Conservation (phyloP, 1,140 invertebrate species). For the Solenopsis fugax region DNA sequence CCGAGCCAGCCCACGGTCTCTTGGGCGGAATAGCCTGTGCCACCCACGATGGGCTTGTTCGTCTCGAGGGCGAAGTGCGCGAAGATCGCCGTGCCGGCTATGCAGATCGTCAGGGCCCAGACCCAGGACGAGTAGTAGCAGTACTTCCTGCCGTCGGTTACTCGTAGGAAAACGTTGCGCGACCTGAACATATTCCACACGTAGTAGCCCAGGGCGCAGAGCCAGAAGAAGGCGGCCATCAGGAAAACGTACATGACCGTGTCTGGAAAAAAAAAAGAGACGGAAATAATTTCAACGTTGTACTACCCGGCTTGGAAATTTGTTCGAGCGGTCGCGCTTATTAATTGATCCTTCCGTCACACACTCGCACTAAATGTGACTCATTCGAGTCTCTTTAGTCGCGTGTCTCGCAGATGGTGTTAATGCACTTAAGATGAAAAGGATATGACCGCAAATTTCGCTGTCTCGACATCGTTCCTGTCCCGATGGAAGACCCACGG, state of each 20-base stretch:
- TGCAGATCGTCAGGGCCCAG: slow-evolving; percentile 90
- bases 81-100: slow-evolving; percentile 91
- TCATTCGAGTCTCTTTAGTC: slow-evolving; percentile 11
- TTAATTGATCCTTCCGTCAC: slow-evolving; percentile 32
- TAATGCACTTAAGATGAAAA: slow-evolving; percentile 37
- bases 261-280: slow-evolving; percentile 88
- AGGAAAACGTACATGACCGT: slow-evolving; percentile 91
- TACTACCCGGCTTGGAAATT: not conserved
- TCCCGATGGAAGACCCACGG: not conserved
- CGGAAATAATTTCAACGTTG: not conserved
- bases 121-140: slow-evolving; percentile 94
- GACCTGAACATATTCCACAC: slow-evolving; percentile 95
- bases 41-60: slow-evolving; percentile 85
- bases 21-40: slow-evolving; percentile 77
- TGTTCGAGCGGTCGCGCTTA: not conserved
- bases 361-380: slow-evolving; percentile 22
- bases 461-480: not conserved
- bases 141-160: slow-evolving; percentile 94
- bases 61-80: slow-evolving; percentile 93
- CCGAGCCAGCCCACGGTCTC: slow-evolving; percentile 90
- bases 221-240: slow-evolving; percentile 93
- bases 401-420: slow-evolving; percentile 6
- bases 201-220: slow-evolving; percentile 94
- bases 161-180: slow-evolving; percentile 93
- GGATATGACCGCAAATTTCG: slow-evolving; percentile 17